Evolutionary conservation across 2,113 vertebrate genomes (phyloP).

Genomic region (Chlorodrepanis virens): DNA sequence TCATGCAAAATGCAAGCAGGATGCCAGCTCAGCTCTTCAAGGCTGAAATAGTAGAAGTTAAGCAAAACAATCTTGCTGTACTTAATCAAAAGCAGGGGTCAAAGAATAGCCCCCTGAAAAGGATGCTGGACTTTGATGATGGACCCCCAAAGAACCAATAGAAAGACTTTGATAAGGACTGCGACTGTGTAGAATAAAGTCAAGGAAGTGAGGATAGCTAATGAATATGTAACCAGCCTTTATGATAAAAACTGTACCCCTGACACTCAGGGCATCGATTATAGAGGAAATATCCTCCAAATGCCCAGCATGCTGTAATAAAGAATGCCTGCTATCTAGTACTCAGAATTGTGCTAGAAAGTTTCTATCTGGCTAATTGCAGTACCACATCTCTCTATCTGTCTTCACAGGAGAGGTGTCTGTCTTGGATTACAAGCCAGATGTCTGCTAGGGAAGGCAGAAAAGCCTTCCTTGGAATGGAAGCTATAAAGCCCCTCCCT

Average conservation of each 20-base stretch:
- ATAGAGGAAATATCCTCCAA: neutral
- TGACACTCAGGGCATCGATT: rapidly evolving
- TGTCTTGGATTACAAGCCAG: neutral
- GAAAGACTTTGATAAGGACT: neutral
- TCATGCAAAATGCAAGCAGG: neutral
- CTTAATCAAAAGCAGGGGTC: neutral
- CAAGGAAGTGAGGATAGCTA: neutral
- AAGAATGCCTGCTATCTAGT: neutral
- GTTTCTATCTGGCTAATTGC: rapidly evolving
- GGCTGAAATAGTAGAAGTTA: neutral
- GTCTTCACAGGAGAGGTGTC: neutral
- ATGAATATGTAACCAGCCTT: neutral
- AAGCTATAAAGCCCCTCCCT: neutral
- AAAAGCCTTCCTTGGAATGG: neutral
- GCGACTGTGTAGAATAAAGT: rapidly evolving
- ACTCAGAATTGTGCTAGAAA: neutral
- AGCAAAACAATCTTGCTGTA: neutral
- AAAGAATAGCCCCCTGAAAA: neutral
- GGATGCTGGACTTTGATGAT: neutral
- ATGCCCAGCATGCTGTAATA: neutral
- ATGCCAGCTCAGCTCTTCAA: neutral
- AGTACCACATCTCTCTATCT: rapidly evolving
- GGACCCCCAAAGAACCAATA: neutral
- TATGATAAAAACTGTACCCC: neutral
- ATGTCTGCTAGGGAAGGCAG: neutral